phyloP scores from a whole-genome alignment of 2,113 vertebrate genomes.

The Daubentonia madagascariensis region DNA sequence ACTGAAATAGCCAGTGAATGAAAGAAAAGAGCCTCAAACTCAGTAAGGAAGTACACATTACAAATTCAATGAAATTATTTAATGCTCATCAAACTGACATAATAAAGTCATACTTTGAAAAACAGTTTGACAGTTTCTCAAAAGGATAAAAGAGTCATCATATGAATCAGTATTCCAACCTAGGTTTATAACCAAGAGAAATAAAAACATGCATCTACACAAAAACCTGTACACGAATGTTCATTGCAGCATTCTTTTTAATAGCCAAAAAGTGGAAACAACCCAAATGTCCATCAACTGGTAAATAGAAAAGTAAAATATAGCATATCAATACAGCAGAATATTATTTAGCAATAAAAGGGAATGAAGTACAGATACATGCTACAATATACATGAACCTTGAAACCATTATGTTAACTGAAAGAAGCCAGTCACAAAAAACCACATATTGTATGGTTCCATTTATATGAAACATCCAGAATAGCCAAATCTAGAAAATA shows the following conservation, averaged over 20 bases:
- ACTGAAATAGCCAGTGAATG: not conserved
- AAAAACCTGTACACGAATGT: not conserved
- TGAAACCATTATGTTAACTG: not conserved
- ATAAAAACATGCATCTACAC: not conserved
- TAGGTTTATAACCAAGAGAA: not conserved
- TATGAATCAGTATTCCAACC: not conserved
- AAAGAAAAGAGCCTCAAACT: not conserved
- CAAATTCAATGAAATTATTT: not conserved
- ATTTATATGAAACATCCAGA: not conserved
- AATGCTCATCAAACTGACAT: not conserved
- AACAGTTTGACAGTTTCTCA: not conserved
- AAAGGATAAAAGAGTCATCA: not conserved
- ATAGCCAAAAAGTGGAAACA: not conserved
- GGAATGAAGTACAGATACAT: not conserved
- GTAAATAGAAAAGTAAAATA: not conserved
- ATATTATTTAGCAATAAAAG: not conserved
- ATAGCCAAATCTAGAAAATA: not conserved
- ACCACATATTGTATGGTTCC: not conserved
- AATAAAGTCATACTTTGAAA: not conserved
- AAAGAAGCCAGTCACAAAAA: not conserved
- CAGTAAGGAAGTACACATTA: not conserved
- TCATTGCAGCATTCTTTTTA: not conserved
- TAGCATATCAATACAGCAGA: not conserved
- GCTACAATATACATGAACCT: not conserved
- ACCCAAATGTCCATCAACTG: not conserved